Evolutionary conservation across 2,888 invertebrate genomes (phyloP).

Genomic region (Agrotis segetum): DNA sequence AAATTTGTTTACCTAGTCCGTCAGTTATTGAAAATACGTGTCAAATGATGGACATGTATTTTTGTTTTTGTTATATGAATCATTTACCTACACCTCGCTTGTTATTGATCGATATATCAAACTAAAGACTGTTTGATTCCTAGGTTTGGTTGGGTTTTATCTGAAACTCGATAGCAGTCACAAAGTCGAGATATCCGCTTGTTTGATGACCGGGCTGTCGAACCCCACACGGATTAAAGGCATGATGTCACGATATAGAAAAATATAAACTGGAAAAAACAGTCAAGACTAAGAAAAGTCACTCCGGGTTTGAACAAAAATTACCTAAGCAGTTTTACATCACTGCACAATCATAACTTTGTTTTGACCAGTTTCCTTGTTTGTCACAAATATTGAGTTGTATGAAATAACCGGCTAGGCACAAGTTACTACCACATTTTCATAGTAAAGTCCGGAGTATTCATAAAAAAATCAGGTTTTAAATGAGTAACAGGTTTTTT

Average conservation of each 20-base stretch:
- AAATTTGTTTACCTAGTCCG: no score
- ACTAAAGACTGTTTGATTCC: no score
- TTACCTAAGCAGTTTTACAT: background rate
- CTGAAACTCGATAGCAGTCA: no score
- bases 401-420: constrained; percentile 22
- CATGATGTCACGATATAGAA: background rate
- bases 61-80: no score
- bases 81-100: background rate
- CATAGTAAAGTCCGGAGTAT: background rate
- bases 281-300: no score
- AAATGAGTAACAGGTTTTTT: background rate
- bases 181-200: no score
- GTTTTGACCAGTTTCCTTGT: constrained; percentile 27
- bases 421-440: constrained; percentile 11
- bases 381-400: constrained; percentile 6
- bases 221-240: background rate
- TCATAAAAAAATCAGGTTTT: background rate
- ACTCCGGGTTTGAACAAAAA: no score
- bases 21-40: no score
- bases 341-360: background rate
- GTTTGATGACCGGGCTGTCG: no score
- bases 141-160: no score
- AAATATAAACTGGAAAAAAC: background rate
- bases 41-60: no score
- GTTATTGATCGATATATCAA: no score